phyloP scores from a whole-genome alignment of 2,113 vertebrate genomes.

The Aegotheles bennettii region DNA sequence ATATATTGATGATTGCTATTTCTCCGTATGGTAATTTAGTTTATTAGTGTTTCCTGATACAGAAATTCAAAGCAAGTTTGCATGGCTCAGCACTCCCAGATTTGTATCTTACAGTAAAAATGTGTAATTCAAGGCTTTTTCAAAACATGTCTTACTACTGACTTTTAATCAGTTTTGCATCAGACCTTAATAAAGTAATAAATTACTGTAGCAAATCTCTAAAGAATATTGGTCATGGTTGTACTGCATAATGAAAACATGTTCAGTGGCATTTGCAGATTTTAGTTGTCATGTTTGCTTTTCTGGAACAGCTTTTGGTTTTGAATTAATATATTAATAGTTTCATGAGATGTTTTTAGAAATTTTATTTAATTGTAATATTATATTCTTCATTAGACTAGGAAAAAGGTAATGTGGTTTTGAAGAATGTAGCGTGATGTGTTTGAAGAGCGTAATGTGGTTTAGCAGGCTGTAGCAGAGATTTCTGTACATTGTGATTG shows the following conservation, averaged over 20 bases:
- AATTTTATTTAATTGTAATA: not conserved
- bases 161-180: not conserved
- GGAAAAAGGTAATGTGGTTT: not conserved
- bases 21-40: not conserved
- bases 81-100: not conserved
- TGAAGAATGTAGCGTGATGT: not conserved
- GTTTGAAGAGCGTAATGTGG: too few relatives aligned
- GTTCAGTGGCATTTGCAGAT: not conserved
- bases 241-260: not conserved
- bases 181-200: not conserved
- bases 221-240: not conserved
- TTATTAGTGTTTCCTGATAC: not conserved
- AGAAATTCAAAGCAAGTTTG: not conserved
- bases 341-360: not conserved
- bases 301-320: not conserved
- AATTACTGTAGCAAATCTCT: not conserved
- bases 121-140: not conserved
- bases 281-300: not conserved
- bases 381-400: not conserved
- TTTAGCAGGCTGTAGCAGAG: not conserved
- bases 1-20: not conserved
- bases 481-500: not conserved
- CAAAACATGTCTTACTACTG: not conserved
- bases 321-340: not conserved
- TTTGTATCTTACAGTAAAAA: not conserved